phyloP scores from a whole-genome alignment of 2,888 invertebrate genomes.

The Griposia aprilina region DNA sequence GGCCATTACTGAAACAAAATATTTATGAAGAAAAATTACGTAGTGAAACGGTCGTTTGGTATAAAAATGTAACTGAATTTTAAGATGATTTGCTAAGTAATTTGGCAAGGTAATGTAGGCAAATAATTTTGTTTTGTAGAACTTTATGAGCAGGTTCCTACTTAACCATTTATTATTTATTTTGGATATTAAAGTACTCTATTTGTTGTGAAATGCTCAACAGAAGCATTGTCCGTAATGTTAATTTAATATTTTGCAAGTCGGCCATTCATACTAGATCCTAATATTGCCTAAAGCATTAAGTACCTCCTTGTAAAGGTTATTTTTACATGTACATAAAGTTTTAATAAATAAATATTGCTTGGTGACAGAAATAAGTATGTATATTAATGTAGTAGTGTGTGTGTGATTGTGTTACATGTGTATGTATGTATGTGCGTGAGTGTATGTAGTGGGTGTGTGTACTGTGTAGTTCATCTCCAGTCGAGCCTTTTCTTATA shows the following conservation, averaged over 20 bases:
- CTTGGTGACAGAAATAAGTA: background rate
- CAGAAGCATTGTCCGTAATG: background rate
- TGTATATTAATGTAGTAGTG: too few relatives aligned
- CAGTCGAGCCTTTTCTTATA: background rate
- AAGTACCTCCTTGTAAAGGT: too few relatives aligned
- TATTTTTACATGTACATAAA: too few relatives aligned
- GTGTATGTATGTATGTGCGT: too few relatives aligned
- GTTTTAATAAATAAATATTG: background rate
- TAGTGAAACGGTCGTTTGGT: conserved; percentile 19
- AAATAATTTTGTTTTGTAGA: conserved; percentile 19
- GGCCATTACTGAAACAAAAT: conserved; percentile 28
- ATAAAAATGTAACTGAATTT: conserved; percentile 39
- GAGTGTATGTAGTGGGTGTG: too few relatives aligned
- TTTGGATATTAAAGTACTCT: background rate
- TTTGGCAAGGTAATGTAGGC: conserved; percentile 30
- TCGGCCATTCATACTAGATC: background rate
- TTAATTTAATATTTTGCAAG: background rate
- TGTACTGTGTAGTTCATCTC: background rate
- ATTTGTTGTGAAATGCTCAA: background rate
- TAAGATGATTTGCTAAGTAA: conserved; percentile 40
- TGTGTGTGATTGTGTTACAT: too few relatives aligned
- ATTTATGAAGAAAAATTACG: conserved; percentile 30
- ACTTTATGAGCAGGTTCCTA: background rate
- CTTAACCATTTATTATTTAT: background rate
- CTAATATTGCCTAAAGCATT: background rate